Evolutionary conservation across 2,888 invertebrate genomes (phyloP), one percentile per base, ranked within the genome.

Genomic region (Brachyptera putata): DNA sequence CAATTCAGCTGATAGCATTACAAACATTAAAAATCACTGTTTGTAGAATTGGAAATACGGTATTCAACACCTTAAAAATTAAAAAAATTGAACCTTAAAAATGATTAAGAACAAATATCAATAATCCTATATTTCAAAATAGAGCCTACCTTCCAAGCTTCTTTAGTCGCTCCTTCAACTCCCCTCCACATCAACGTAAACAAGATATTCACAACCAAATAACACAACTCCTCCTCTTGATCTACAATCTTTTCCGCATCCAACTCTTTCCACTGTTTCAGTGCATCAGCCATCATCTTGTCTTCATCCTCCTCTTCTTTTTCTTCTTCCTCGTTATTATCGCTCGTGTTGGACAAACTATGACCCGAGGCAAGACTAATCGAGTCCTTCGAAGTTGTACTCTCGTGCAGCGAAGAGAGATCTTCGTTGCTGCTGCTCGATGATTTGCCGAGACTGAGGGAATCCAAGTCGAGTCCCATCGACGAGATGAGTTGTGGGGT

Each of bases 141-240:
- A n/a, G n/a, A 48, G 63, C 61, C 66, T 66, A 78, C 79, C 74
- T 78, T 80, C 83, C 83, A 84, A 30, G 79, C 77, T 13, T 77
- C 75, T 22, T 76, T 75, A 66, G 77, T 76, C 22, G 79, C 79
- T 49, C 80, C 80, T 57, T 79, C 76, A 18, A 83, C 76, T 14
- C 84, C 84, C 64, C 80, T 77, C 83, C 83, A 84, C 69, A 83
- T 76, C 1, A 84, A 71, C 7, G 80, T 81, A 64, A 81, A 79
- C 36, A 83, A 69, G 48, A 81, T 77, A 66, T 81, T 79, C 1
- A 81, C 76, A 7, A 83, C 77, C 59, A 82, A 72, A 69, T 81
- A 80, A 25, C 80, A 79, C 49, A 84, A 70, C 66, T 83, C 82
- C 63, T 83, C 81, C 59, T 80, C 79, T 62, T 72, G 75, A 65